A percentile compares a stretch with the other conserved stretches of the same genome.
These are phyloP conservation scores for Benthosema pterotum DNA, from an alignment of 2,797 vertebrate species.

Conservation along the genomic window DNA sequence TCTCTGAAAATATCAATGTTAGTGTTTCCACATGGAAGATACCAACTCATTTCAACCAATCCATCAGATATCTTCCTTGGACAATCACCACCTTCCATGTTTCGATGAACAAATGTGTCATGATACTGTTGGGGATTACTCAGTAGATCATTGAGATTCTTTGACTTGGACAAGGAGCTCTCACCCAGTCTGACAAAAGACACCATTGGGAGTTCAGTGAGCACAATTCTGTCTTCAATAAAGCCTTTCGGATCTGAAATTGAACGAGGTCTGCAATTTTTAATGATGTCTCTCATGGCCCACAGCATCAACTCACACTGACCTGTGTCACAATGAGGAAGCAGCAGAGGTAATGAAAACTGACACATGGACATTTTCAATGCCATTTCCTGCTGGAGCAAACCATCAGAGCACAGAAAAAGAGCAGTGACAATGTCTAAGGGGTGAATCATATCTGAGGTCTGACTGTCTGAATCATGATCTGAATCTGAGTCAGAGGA, in stretches of 20 bases:
- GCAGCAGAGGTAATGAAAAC: conserved; percentile 85
- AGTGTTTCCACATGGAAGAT: conserved; percentile 78
- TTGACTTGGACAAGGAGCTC: conserved; percentile 80
- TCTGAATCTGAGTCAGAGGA: conserved; percentile 7
- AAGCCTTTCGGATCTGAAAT: conserved; percentile 66
- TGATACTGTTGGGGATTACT: conserved; percentile 73
- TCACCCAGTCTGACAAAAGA: conserved; percentile 74
- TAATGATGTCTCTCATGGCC: conserved; percentile 83
- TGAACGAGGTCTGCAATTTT: conserved; percentile 77
- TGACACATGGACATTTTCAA: conserved; percentile 87
- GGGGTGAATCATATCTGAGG: too few species aligned
- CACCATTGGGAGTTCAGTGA: conserved; percentile 63
- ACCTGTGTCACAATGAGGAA: conserved; percentile 66
- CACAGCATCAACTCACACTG: conserved; percentile 80
- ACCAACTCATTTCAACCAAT: conserved; percentile 83
- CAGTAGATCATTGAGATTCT: conserved; percentile 80
- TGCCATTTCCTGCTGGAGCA: conserved; percentile 82
- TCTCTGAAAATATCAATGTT: conserved; percentile 79
- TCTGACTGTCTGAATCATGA: background rate
- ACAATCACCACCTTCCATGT: too few species aligned
- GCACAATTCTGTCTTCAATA: conserved; percentile 75
- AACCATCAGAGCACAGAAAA: conserved; percentile 80
- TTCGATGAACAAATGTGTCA: too few species aligned
- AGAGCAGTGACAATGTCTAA: conserved; percentile 82
- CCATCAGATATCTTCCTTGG: too few species aligned